Percentiles rank a stretch among this genome's conserved stretches.
Evolutionary conservation across 1,140 invertebrate species (phyloP).

Genomic region (Trachymyrmex cornetzi): DNA sequence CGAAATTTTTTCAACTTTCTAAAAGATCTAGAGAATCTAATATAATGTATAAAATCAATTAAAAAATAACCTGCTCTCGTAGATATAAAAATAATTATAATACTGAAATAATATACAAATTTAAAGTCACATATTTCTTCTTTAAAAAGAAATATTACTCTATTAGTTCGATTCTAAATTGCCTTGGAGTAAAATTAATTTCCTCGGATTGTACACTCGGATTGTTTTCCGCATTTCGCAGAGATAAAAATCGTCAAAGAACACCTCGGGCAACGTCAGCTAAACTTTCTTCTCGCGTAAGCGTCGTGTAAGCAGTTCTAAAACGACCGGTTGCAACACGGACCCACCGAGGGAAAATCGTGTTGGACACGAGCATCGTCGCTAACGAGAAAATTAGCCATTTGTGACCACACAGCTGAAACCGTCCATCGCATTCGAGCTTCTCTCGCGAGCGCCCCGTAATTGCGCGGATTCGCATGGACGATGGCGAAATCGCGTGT

Average conservation of each 20-base stretch:
- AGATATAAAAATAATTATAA: no score
- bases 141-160: neutral
- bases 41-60: no score
- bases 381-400: conserved; percentile 75
- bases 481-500: conserved; percentile 69
- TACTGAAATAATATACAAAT: neutral
- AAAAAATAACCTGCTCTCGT: no score
- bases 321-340: conserved; percentile 34
- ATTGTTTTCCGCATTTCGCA: conserved; percentile 11
- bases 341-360: conserved; percentile 9
- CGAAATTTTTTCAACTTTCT: neutral
- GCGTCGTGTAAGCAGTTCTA: conserved; percentile 64
- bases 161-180: neutral
- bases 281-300: conserved; percentile 60
- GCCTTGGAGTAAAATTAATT: conserved; percentile 56
- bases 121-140: neutral
- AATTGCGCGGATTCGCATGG: conserved; percentile 62
- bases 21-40: neutral
- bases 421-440: neutral
- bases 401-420: conserved; percentile 56
- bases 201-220: conserved; percentile 24
- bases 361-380: conserved; percentile 47
- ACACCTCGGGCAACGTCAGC: conserved; percentile 23
- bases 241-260: conserved; percentile 53
- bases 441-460: neutral